Base-by-base conservation (phyloP, 2,797 vertebrate species). In the Hozukius guyotensis region DNA sequence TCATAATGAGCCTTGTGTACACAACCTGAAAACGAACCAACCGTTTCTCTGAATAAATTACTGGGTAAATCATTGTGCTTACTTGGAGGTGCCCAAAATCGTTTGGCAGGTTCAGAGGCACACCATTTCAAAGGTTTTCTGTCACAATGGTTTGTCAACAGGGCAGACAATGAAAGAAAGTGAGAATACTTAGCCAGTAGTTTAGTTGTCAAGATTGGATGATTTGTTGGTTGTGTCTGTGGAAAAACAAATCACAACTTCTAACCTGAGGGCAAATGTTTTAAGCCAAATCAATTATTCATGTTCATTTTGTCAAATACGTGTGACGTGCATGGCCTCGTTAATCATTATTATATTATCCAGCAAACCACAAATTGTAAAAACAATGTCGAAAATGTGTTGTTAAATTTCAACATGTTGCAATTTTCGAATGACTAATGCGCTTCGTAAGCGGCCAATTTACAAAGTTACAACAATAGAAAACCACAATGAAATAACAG, bases 21-120 rank as follows among this genome's bases (percentile, higher is more conserved):
- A 86, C 89, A 89, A 82, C 67, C 63, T 63, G 78, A 94, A 92
- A 81, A 71, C 80, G 83, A 92, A 90, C 77, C 85, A 79, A 76
- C 38, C 75, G 36, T 80, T 83, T 72, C 55, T 78, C 78, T 78
- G 64, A 77, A 75, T 88, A 77, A 78, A 86, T 84, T 83, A 69
- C 69, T 46, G 29, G 46, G 62, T 66, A 62, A 82, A 81, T 82
- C 77, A 52, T 6, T 65, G 32, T 27, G 68, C 38, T 69, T 9
- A 63, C 64, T 73, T 9, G 64, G 38, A 75, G 6, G 53, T 78
- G 81, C 84, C 83, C 80, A 81, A 74, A 82, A 72, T 61, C 13
- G 16, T 75, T 77, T 89, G 82, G 85, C 89, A 76, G 64, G 24
- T 66, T 73, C 57, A 53, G 56, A 75, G 32, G 57, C 65, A 29